Percentiles rank a stretch among this genome's conserved stretches.
Conservation (phyloP, 2,113 vertebrate genomes). For the Eolophus roseicapilla region DNA sequence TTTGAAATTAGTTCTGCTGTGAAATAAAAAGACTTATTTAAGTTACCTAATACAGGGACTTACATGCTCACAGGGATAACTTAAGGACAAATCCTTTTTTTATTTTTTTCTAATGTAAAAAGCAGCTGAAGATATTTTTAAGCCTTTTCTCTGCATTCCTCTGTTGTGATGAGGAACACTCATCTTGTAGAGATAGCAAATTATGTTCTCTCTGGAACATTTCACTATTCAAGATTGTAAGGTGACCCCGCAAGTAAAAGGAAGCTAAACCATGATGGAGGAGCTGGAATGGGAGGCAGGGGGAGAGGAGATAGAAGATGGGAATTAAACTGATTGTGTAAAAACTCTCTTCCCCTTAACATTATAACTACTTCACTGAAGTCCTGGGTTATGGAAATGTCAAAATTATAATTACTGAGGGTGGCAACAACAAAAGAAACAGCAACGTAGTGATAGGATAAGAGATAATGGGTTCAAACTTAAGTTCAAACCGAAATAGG, state of each 20-base stretch:
- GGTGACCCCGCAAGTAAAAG: background rate
- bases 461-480: background rate
- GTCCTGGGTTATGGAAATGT: background rate
- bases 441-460: background rate
- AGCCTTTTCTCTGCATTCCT: background rate
- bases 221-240: background rate
- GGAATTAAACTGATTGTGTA: background rate
- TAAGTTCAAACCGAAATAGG: background rate
- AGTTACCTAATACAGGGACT: rapidly evolving
- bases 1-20: background rate
- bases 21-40: background rate
- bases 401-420: background rate
- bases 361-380: background rate
- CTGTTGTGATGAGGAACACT: background rate
- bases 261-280: background rate
- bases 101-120: background rate
- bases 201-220: background rate
- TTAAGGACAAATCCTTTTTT: background rate
- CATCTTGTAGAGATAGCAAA: background rate
- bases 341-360: background rate
- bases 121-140: background rate
- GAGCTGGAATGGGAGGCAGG: background rate
- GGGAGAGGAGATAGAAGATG: background rate
- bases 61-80: background rate
- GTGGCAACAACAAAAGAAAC: background rate